A percentile compares a stretch with the other conserved stretches of the same genome.
These are phyloP conservation scores for Limnodromus scolopaceus DNA, from an alignment of 2,797 vertebrate species.

Conservation along the genomic window DNA sequence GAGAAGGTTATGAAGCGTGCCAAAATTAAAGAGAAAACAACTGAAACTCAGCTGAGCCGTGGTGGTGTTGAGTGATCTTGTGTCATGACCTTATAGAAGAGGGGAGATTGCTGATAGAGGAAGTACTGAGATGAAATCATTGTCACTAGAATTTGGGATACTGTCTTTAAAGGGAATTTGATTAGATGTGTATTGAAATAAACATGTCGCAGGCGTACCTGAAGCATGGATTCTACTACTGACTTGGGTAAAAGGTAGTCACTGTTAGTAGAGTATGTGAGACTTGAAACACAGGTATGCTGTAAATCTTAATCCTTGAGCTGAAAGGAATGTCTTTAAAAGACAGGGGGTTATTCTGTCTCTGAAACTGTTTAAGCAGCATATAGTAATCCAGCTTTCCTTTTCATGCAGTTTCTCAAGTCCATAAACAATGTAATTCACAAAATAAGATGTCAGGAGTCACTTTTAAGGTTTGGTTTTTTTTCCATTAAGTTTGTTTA, in stretches of 20 bases:
- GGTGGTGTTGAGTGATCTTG: not conserved
- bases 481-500: not conserved
- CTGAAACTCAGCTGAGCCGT: not conserved
- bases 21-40: not conserved
- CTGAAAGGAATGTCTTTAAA: not conserved
- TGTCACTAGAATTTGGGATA: not conserved
- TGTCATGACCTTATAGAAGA: not conserved
- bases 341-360: not conserved
- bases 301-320: not conserved
- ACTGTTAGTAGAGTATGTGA: not conserved
- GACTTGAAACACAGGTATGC: not conserved
- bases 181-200: not conserved
- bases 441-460: not conserved
- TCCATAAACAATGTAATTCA: not conserved
- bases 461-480: not conserved
- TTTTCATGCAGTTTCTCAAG: not conserved
- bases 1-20: not conserved
- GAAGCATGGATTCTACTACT: not conserved
- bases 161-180: not conserved
- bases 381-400: not conserved
- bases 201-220: not conserved
- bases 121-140: not conserved
- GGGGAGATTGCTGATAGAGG: not conserved
- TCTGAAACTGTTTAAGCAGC: not conserved
- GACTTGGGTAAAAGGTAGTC: not conserved